These are phyloP conservation scores for Anthoptus insignis DNA, from an alignment of 2,888 invertebrate genomes.

Conservation along the genomic window DNA sequence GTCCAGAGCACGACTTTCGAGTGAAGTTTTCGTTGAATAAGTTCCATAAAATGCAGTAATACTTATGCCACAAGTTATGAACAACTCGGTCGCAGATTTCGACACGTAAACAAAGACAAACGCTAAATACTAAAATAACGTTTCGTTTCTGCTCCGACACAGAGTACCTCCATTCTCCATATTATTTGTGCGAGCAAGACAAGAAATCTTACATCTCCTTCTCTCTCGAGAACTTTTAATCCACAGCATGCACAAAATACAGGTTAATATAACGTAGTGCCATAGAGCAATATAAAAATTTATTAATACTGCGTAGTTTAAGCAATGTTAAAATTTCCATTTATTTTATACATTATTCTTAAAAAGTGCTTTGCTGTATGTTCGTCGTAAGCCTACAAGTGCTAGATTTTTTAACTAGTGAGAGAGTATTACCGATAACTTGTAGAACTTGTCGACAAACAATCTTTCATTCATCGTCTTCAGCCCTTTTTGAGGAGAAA, in stretches of 20 bases:
- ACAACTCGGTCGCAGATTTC: conserved; percentile 60
- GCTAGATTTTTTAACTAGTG: no score
- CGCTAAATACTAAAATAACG: conserved; percentile 57
- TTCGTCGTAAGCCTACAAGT: no score
- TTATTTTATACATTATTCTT: no score
- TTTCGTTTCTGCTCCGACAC: conserved; percentile 58
- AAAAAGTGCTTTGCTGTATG: no score
- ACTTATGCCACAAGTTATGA: conserved; percentile 43
- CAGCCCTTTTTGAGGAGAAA: no score
- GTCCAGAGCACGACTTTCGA: conserved; percentile 55
- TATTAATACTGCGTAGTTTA: no score
- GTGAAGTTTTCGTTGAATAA: conserved; percentile 58
- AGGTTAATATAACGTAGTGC: background rate
- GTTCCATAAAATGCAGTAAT: conserved; percentile 71
- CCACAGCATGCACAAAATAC: background rate
- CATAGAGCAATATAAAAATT: background rate
- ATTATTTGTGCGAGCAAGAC: conserved; percentile 67
- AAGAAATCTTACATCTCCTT: conserved; percentile 31
- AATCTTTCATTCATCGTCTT: no score
- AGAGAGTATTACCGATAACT: no score
- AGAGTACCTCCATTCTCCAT: conserved; percentile 64
- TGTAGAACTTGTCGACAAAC: no score
- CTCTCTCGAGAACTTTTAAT: background rate
- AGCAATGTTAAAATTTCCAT: no score
- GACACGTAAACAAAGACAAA: conserved; percentile 86